Percentiles rank a stretch among this genome's conserved stretches.
phyloP scores from a whole-genome alignment of 2,113 vertebrate species.

The Oreotragus oreotragus region DNA sequence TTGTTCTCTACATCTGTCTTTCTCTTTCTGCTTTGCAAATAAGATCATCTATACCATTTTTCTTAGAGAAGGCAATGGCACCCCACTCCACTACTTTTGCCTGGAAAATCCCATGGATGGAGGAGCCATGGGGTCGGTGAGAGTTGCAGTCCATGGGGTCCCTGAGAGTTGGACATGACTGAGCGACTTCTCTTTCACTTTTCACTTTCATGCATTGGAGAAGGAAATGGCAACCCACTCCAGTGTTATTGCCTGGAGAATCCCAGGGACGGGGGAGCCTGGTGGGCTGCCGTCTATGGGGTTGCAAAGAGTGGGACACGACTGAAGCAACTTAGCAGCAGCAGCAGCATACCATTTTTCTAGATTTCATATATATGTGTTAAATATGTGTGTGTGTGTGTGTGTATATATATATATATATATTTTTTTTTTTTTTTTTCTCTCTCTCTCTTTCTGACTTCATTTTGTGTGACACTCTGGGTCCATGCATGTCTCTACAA shows the following conservation, averaged over 20 bases:
- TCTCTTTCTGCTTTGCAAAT: neutral
- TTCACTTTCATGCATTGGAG: too few species aligned
- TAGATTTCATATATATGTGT: neutral
- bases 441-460: neutral
- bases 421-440: neutral
- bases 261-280: too few species aligned
- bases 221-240: too few species aligned
- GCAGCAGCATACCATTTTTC: neutral
- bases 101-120: too few species aligned
- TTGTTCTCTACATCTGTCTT: neutral
- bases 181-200: too few species aligned
- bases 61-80: neutral
- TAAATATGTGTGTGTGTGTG: neutral
- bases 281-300: too few species aligned
- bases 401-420: fast-evolving
- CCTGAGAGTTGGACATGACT: too few species aligned
- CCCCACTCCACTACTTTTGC: too few species aligned
- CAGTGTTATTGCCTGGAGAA: too few species aligned
- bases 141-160: too few species aligned
- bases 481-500: neutral
- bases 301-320: fast-evolving
- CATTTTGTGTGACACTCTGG: neutral
- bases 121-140: too few species aligned
- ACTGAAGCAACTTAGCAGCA: too few species aligned
- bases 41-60: neutral